phyloP scores from a whole-genome alignment of 2,113 vertebrate species.

The Paradisaea rubra region DNA sequence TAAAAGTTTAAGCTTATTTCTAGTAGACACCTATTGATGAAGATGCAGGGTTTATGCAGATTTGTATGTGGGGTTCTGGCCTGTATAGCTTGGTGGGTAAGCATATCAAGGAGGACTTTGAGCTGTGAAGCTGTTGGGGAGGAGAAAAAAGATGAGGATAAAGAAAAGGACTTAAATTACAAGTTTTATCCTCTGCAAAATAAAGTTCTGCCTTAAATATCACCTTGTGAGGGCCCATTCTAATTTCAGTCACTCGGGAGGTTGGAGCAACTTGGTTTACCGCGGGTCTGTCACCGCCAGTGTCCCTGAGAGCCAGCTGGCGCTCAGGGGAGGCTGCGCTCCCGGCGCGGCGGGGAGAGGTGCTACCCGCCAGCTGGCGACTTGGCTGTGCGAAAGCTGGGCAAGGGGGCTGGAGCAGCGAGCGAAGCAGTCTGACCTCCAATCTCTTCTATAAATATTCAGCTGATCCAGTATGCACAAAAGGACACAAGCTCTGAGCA shows the following conservation, averaged over 20 bases:
- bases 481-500: background rate
- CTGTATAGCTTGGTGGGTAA: background rate
- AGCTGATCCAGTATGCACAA: background rate
- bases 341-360: background rate
- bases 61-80: background rate
- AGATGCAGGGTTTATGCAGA: background rate
- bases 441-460: background rate
- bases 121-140: background rate
- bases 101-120: background rate
- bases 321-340: fast-evolving
- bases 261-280: background rate
- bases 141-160: background rate
- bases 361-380: background rate
- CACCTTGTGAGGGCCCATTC: fast-evolving
- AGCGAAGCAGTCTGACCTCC: background rate
- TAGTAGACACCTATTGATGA: background rate
- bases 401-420: fast-evolving
- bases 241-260: background rate
- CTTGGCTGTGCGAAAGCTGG: background rate
- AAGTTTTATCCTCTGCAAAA: background rate
- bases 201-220: background rate
- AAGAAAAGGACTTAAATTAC: background rate
- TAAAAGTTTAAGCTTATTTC: background rate
- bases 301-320: slow-evolving; percentile 3
- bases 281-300: fast-evolving